These are phyloP conservation scores for Sanderia malayensis DNA, from an alignment of 30 jellyfish, hydroid and myxozoan genomes.

Conservation along the genomic window DNA sequence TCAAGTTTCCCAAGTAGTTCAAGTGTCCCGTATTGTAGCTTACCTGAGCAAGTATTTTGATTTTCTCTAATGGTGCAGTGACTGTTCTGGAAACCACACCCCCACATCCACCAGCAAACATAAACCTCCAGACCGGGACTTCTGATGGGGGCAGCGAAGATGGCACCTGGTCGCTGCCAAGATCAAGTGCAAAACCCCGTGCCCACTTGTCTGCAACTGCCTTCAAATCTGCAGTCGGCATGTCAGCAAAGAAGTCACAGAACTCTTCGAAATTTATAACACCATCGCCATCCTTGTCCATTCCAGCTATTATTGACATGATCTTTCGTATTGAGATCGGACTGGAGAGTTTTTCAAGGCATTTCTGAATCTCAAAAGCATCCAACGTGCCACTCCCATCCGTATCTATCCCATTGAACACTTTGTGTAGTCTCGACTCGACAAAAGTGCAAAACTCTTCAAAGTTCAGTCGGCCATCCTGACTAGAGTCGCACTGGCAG, in stretches of 20 bases:
- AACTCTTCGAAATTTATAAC: slow-evolving; percentile 65
- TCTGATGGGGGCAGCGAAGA: slow-evolving; percentile 81
- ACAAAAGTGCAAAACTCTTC: slow-evolving; percentile 63
- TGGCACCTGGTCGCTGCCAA: slow-evolving; percentile 87
- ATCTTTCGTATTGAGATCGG: slow-evolving; percentile 53
- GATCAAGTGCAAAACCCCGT: slow-evolving; percentile 60
- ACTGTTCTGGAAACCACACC: slow-evolving; percentile 88
- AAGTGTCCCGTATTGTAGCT: too few species aligned
- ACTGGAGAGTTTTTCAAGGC: slow-evolving; percentile 41
- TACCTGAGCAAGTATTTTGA: slow-evolving; percentile 83
- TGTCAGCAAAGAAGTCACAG: slow-evolving; percentile 73
- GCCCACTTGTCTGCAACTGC: slow-evolving; percentile 67
- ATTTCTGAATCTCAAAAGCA: slow-evolving; percentile 55
- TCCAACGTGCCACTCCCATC: slow-evolving; percentile 51
- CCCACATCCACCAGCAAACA: slow-evolving; percentile 92
- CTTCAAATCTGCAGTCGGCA: slow-evolving; percentile 69
- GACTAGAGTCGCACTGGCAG: slow-evolving; percentile 23
- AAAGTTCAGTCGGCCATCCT: slow-evolving; percentile 50
- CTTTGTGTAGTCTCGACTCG: slow-evolving; percentile 31
- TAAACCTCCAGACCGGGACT: slow-evolving; percentile 70
- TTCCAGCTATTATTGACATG: slow-evolving; percentile 41
- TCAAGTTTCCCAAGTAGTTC: too few species aligned
- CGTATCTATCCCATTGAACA: slow-evolving; percentile 59
- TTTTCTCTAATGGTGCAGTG: slow-evolving; percentile 85
- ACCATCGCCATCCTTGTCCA: slow-evolving; percentile 73